phyloP scores from a whole-genome alignment of 1,140 invertebrate genomes.

The Sycophaga agraensis region DNA sequence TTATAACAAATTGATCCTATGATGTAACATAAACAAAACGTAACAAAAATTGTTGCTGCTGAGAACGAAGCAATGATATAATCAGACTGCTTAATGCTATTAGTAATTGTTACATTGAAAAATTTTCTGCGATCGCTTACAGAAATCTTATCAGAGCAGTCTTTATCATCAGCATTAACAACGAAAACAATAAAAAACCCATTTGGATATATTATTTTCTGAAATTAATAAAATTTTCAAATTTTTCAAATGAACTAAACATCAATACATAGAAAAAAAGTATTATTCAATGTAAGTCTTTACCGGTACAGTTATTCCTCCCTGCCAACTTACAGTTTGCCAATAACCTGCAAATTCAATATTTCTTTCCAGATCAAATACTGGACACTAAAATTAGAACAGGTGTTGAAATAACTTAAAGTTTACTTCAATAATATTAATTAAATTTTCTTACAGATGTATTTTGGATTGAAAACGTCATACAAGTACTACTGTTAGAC shows the following conservation, averaged over 20 bases:
- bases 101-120: conserved; percentile 59
- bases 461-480: conserved; percentile 63
- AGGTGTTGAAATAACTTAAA: conserved; percentile 6
- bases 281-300: too few relatives aligned
- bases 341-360: conserved; percentile 65
- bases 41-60: conserved; percentile 59
- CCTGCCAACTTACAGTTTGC: conserved; percentile 66
- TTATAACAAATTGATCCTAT: conserved; percentile 57
- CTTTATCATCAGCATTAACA: conserved; percentile 73
- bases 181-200: conserved; percentile 84
- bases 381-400: conserved; percentile 65
- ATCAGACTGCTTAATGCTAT: conserved; percentile 64
- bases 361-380: conserved; percentile 66
- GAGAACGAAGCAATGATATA: conserved; percentile 65
- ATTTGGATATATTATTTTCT: conserved; percentile 56
- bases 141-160: conserved; percentile 61
- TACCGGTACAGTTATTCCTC: conserved; percentile 65
- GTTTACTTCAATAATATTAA: conserved; percentile 1
- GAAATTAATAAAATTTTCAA: conserved; percentile 26
- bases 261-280: conserved; percentile 13
- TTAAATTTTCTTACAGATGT: conserved; percentile 48
- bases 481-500: conserved; percentile 58
- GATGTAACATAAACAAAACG: conserved; percentile 63
- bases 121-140: conserved; percentile 56
- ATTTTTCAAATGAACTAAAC: neutral